Base-by-base conservation (phyloP, 2,888 invertebrate species). In the Eledona agricola region DNA sequence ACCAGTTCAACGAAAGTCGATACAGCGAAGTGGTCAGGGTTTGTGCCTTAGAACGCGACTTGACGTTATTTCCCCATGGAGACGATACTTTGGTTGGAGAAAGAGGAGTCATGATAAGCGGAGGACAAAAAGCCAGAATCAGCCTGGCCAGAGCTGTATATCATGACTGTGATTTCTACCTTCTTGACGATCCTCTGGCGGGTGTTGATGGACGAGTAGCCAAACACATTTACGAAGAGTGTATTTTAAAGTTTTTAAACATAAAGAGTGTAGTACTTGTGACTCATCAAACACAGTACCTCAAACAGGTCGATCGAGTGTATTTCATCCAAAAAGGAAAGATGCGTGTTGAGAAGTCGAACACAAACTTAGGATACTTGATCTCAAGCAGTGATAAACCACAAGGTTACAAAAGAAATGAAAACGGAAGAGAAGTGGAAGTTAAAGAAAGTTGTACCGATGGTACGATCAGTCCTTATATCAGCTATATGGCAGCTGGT, bases 111-210 rank as follows among this genome's bases (percentile, higher is more conserved):
- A 42, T 42, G 42, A 4, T 42, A 9, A 42, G 42, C 6, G 42
- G 42, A 7, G 42, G 42, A 7, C 42, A 42, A 20, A 42, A 31
- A 29, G 42, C 42, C 7, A n/a, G 42, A n/a, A 42, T 42, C 22
- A 42, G 31, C 15, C 10, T 42, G 4, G 42, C 42, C 3, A 17
- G 42, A 20, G 42, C 42, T 19, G 29, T 42, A 1, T 42, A 42
- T 16, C 11, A 13, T 20, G 12, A 20, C 2, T 17, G 29, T 1
- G 40, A 40, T 15, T 11, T 40, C 12, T 40, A 40, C 13, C 11
- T 40, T 10, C 10, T 40, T 4, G 40, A 40, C 28, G 28, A 40
- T 40, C 40, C 40, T 11, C 12, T 40, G 12, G 15, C 40, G 11
- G 26, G 28, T 26, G 40, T 40, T 25, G 40, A 40, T 28, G n/a